Evolutionary conservation across 1,140 invertebrate species (phyloP), one percentile per base, ranked within the genome.

Genomic region (Drosophila watanabei): DNA sequence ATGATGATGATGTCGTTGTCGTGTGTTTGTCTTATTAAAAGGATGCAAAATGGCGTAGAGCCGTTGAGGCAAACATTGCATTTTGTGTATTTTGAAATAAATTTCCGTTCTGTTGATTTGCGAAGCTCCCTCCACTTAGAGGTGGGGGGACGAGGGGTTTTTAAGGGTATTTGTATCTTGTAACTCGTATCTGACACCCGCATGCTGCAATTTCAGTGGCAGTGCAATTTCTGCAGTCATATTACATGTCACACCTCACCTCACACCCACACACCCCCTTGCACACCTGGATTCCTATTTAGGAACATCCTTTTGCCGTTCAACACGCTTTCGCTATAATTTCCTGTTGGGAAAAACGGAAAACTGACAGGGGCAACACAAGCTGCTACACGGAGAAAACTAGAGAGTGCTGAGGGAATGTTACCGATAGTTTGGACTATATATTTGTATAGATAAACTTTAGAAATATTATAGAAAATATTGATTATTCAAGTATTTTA

Each of bases 91-190:
- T 89, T 88, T 80, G 85, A 88, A 89, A 88, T 88, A 89, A 84
- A 88, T 88, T 88, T 88, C 85, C 85, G 81, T 79, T 79, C 48
- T 80, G 77, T 88, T 89, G 84, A 89, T 89, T 84, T 83, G 83
- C 69, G 51, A 70, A 79, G 77, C n/a, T 45, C 39, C 7, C 61
- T 60, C 58, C 35, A 33, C 46, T 30, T 32, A 18, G 33, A 16
- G 16, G 30, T 1, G n/a, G 30, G 6, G 13, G 24, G 1, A 24
- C n/a, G 4, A 9, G 20, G 10, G 20, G 9, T 20, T 37, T 37
- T 24, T 37, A 2, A 18, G 33, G 33, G 70, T 39, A 35, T 75
- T 65, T 76, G 75, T 78, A 61, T 60, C 69, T 69, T 51, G 70
- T 75, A 88, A 59, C 71, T 76, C 33, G 75, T 72, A 82, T 62